Base-by-base conservation (phyloP, 2,113 vertebrate genomes). In the Notechis scutatus region DNA sequence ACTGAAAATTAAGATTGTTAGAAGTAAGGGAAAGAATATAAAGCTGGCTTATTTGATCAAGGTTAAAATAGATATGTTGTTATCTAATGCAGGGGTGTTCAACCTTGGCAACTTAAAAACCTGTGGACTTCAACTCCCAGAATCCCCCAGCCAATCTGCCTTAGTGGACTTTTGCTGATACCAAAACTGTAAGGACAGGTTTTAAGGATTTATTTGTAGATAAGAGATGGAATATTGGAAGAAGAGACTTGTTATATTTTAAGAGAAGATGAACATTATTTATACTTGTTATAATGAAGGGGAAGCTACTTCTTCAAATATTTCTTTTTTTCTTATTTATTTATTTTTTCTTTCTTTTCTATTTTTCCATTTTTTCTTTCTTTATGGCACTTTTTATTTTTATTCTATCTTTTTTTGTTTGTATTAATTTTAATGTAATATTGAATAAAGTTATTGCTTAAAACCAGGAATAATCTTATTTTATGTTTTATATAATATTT, bases 291-390 rank as follows among this genome's bases (percentile, higher is more conserved):
- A 21, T 39, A 5, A 81, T 81, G 69, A 39, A 39, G 69, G n/a
- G 15, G 18, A 81, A 21, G 15, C 2, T n/a, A 81, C 69, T 81
- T 81, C 14, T 74, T 81, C 7, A 81, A 39, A 39, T 39, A 81
- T 74, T 74, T 74, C 14, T 74, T 74, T 39, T 34, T 39, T 74
- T 39, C 20, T n/a, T n/a, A n/a, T n/a, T n/a, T 81, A 39, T 81
- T 20, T 81, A 7, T 81, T 81, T 74, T 74, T 69, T 69, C 61
- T 45, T 85, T 69, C 91, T 95, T 81, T 89, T 18, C 90, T 90
- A 0, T 69, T n/a, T 5, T 50, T 10, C 26, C n/a, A 18, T 47
- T 29, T 56, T 26, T 45, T 74, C 29, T 52, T 10, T 52, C 7
- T 39, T 74, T 54, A 52, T n/a, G 3, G 3, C 11, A n/a, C 5